These are phyloP conservation scores for Steinernema hermaphroditum DNA, from an alignment of 2,888 invertebrate species.

Conservation along the genomic window DNA sequence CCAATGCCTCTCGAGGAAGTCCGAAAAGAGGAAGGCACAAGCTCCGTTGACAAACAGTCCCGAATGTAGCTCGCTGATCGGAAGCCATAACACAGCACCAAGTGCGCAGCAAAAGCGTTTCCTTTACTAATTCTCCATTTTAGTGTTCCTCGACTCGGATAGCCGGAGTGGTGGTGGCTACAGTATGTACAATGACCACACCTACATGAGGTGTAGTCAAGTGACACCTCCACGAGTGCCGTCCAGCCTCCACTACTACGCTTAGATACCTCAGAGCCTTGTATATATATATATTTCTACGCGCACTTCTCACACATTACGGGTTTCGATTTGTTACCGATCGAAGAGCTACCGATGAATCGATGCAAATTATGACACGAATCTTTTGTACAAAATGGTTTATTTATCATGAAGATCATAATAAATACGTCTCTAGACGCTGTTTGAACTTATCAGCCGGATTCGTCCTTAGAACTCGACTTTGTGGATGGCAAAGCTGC, in stretches of 20 bases:
- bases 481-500: too few species aligned
- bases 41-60: conserved; percentile 28
- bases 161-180: neutral
- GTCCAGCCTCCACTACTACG: conserved; percentile 37
- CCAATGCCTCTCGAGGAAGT: conserved; percentile 35
- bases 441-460: too few species aligned
- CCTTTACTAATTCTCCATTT: conserved; percentile 21
- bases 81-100: conserved; percentile 40
- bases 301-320: too few species aligned
- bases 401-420: too few species aligned
- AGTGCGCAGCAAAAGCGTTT: too few species aligned
- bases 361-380: too few species aligned
- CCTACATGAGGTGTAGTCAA: conserved; percentile 39
- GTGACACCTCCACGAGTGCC: conserved; percentile 41
- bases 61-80: conserved; percentile 41
- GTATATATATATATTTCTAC: too few species aligned
- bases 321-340: too few species aligned
- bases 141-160: conserved; percentile 40
- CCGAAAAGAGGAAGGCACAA: neutral
- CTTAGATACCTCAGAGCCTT: neutral
- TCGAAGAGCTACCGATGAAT: too few species aligned
- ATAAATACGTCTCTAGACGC: too few species aligned
- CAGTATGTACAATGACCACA: conserved; percentile 15
- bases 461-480: too few species aligned
- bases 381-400: too few species aligned